Percentiles rank a stretch among this genome's conserved stretches.
Evolutionary conservation across 2,797 vertebrate species (phyloP).

Genomic region (Brachyalestes nurse): DNA sequence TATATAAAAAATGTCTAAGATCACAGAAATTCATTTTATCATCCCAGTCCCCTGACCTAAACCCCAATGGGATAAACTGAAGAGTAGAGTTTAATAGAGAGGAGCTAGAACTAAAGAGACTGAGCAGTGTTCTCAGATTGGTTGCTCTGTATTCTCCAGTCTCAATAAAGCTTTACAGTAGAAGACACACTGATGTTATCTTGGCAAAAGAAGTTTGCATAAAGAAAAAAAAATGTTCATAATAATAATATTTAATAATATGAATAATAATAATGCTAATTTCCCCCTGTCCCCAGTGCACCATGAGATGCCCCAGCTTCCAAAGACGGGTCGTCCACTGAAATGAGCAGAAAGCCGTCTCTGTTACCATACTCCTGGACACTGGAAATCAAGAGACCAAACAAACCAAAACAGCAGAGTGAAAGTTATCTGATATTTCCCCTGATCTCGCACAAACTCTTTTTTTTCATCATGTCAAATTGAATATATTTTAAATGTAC

Average conservation of each 20-base stretch:
- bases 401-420: conserved; percentile 2
- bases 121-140: no score
- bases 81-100: no score
- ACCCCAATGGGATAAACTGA: no score
- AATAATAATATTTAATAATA: neutral
- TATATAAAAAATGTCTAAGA: no score
- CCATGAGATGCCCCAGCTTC: conserved; percentile 63
- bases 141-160: no score
- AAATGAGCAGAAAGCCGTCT: conserved; percentile 64
- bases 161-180: no score
- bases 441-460: conserved; percentile 18
- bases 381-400: conserved; percentile 18
- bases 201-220: neutral
- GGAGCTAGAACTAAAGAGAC: no score
- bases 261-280: conserved; percentile 28
- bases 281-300: conserved; percentile 61
- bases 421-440: neutral
- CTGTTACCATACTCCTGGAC: neutral
- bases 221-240: neutral
- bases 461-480: neutral
- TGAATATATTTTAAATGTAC: conserved; percentile 26
- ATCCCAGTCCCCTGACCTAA: no score
- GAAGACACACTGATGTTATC: no score
- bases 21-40: no score
- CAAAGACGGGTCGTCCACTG: conserved; percentile 70